A percentile compares a stretch with the other conserved stretches of the same genome.
Evolutionary conservation across 2,797 vertebrate genomes (phyloP).

Genomic region (Loriculus beryllinus): DNA sequence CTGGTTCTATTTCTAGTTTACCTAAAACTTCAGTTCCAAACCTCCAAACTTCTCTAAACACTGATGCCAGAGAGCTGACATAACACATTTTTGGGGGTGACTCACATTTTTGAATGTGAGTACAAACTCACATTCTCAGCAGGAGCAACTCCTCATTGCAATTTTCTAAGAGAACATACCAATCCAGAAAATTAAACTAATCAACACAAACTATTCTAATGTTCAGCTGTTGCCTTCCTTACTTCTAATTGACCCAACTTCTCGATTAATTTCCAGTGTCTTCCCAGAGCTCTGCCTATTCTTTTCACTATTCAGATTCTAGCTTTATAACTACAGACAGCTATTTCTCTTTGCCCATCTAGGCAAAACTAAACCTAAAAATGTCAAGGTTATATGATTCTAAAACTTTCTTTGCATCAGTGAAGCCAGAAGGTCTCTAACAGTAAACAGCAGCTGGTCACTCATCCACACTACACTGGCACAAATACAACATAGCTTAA

Average conservation of each 20-base stretch:
- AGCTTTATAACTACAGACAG: neutral
- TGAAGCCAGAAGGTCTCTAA: neutral
- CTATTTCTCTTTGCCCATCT: neutral
- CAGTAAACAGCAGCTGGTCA: neutral
- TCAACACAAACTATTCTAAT: neutral
- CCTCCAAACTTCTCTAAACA: neutral
- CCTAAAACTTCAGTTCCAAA: neutral
- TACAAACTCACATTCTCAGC: neutral
- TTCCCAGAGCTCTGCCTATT: neutral
- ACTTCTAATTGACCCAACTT: neutral
- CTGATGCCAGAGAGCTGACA: neutral
- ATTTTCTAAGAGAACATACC: neutral
- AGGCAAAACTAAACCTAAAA: neutral
- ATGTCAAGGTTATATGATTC: neutral
- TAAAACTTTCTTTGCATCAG: neutral
- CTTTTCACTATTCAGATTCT: neutral
- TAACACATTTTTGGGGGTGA: rapidly evolving
- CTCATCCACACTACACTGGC: neutral
- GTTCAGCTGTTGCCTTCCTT: neutral
- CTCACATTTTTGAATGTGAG: neutral
- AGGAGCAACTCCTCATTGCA: neutral
- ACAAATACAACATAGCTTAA: neutral
- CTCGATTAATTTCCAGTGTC: neutral
- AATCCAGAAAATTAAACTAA: neutral
- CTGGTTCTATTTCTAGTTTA: neutral